phyloP scores from a whole-genome alignment of 2,797 vertebrate species.

The Myotis myotis region DNA sequence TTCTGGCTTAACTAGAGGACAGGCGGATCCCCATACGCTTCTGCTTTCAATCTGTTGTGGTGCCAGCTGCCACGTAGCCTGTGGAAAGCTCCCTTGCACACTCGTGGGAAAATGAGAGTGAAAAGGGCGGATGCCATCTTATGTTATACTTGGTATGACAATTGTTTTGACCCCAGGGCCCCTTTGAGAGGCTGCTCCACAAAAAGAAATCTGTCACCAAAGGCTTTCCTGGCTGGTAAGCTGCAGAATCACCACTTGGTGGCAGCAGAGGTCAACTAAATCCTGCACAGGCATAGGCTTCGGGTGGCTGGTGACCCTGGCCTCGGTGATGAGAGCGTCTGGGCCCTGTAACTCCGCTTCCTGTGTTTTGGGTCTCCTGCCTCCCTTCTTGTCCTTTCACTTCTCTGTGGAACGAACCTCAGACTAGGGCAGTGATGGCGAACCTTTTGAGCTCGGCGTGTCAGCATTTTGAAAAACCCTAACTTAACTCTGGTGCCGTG shows the following conservation, averaged over 20 bases:
- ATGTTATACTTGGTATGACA: not conserved
- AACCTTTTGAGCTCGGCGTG: too few species aligned
- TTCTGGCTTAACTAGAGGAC: not conserved
- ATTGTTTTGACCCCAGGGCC: not conserved
- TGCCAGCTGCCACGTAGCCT: not conserved
- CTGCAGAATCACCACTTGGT: not conserved
- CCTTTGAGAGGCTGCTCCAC: not conserved
- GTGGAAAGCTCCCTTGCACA: not conserved
- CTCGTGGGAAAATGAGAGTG: not conserved
- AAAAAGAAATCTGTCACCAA: too few species aligned
- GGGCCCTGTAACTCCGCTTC: not conserved
- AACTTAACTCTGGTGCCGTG: too few species aligned
- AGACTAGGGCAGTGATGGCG: too few species aligned
- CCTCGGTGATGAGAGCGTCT: not conserved
- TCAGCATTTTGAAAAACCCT: too few species aligned
- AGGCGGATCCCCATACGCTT: not conserved
- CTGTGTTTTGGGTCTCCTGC: not conserved
- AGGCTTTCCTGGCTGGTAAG: not conserved
- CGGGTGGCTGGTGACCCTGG: not conserved
- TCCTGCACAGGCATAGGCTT: accelerated
- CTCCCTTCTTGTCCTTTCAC: not conserved
- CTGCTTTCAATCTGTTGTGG: not conserved
- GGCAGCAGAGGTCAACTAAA: conserved; percentile 62
- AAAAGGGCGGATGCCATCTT: not conserved
- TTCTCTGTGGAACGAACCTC: not conserved